Percentiles rank a stretch among this genome's conserved stretches.
phyloP scores from a whole-genome alignment of 2,888 invertebrate genomes.

The Gymnoscelis rufifasciata region DNA sequence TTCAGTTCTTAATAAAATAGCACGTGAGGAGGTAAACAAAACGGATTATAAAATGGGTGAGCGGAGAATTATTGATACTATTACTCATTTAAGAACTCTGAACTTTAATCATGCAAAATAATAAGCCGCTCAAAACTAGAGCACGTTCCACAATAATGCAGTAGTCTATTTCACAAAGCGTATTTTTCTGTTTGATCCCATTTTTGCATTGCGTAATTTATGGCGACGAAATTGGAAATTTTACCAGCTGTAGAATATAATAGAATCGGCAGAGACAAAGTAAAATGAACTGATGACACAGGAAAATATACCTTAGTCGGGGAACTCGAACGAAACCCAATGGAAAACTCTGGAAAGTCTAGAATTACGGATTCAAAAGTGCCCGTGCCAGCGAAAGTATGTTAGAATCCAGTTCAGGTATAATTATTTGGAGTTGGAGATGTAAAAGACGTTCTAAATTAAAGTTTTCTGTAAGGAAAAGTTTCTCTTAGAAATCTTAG shows the following conservation, averaged over 20 bases:
- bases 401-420: slow-evolving; percentile 23
- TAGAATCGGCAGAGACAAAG: slow-evolving; percentile 29
- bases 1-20: no score
- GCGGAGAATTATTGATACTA: no score
- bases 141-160: no score
- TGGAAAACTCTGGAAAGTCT: slow-evolving; percentile 16
- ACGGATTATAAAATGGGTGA: no score
- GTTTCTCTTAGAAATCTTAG: slow-evolving; percentile 17
- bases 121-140: no score
- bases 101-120: no score
- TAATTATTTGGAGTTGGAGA: slow-evolving; percentile 22
- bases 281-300: slow-evolving; percentile 43
- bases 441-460: slow-evolving; percentile 23
- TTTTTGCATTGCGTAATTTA: neutral
- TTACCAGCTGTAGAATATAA: neutral
- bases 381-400: slow-evolving; percentile 19
- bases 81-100: no score
- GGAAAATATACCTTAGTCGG: slow-evolving; percentile 32
- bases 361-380: slow-evolving; percentile 21
- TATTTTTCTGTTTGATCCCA: no score
- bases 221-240: neutral
- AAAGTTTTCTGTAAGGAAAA: slow-evolving; percentile 16
- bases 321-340: slow-evolving; percentile 37
- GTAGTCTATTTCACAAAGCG: no score
- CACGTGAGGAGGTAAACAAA: no score